Percentiles rank a stretch among this genome's conserved stretches.
phyloP scores from a whole-genome alignment of 2,888 invertebrate genomes.

The Coecobrya sp. region DNA sequence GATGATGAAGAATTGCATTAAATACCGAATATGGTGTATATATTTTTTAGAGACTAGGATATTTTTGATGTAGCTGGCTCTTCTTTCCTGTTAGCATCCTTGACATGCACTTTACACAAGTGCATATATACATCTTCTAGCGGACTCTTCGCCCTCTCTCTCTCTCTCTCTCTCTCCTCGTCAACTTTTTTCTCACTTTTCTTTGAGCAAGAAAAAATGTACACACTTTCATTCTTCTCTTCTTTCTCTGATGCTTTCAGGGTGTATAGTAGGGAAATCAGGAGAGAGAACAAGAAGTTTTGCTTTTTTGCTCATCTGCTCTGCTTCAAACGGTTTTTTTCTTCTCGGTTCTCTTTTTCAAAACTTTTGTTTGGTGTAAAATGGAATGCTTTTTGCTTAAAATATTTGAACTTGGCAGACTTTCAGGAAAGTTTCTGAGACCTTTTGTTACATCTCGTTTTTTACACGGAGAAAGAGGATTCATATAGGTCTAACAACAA shows the following conservation, averaged over 20 bases:
- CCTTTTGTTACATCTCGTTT: not conserved
- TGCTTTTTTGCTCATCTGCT: constrained; percentile 47
- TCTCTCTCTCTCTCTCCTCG: not conserved
- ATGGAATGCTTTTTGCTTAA: constrained; percentile 66
- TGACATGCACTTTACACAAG: constrained; percentile 69
- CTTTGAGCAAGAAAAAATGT: constrained; percentile 16
- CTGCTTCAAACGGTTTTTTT: constrained; percentile 35
- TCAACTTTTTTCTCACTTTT: constrained; percentile 50
- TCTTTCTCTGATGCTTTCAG: constrained; percentile 27
- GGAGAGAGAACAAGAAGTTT: constrained; percentile 17
- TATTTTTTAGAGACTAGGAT: constrained; percentile 20
- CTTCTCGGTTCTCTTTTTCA: not conserved
- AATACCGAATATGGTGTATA: not conserved
- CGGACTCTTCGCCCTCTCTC: not conserved
- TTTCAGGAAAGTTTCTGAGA: constrained; percentile 61
- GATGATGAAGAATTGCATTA: constrained; percentile 69
- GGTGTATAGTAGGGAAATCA: constrained; percentile 20
- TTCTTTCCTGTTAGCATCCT: constrained; percentile 35
- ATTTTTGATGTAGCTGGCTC: too few species aligned
- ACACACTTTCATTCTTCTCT: not conserved
- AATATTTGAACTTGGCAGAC: constrained; percentile 71
- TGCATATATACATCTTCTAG: constrained; percentile 14
- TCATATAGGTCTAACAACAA: not conserved
- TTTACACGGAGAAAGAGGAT: not conserved
- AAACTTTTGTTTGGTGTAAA: constrained; percentile 37